These are phyloP conservation scores for Paradisaea rubra DNA, from an alignment of 2,113 vertebrate genomes.

Conservation along the genomic window DNA sequence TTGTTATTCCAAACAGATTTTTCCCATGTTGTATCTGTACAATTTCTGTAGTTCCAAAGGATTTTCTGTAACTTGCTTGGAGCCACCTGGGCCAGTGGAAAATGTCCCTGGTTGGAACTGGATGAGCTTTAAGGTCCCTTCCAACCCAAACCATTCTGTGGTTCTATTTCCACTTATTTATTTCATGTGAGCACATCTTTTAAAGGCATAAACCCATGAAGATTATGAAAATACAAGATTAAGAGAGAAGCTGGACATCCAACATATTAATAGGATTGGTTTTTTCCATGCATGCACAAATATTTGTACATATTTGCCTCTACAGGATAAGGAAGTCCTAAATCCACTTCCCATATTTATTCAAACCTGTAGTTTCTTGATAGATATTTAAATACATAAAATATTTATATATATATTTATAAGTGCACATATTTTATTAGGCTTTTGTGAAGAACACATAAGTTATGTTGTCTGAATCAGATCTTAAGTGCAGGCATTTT, in stretches of 20 bases:
- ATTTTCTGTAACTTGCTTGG: neutral
- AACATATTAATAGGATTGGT: neutral
- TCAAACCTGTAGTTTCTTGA: neutral
- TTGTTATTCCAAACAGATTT: neutral
- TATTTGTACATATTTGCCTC: neutral
- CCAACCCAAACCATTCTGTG: neutral
- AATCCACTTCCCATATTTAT: neutral
- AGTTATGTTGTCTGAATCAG: neutral
- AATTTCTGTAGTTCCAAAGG: neutral
- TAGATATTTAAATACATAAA: neutral
- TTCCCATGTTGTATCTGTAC: neutral
- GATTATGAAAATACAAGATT: neutral
- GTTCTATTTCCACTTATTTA: neutral
- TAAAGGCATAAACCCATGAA: neutral
- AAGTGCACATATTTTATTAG: neutral
- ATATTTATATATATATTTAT: neutral
- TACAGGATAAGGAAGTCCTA: neutral
- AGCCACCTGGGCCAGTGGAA: neutral
- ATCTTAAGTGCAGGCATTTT: neutral
- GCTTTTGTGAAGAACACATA: neutral
- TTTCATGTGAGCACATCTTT: neutral
- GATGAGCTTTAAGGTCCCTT: neutral
- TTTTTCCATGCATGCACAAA: neutral
- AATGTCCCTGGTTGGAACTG: neutral
- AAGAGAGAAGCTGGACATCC: neutral